Evolutionary conservation across 2,113 vertebrate genomes (phyloP).

Genomic region (Menura novaehollandiae): DNA sequence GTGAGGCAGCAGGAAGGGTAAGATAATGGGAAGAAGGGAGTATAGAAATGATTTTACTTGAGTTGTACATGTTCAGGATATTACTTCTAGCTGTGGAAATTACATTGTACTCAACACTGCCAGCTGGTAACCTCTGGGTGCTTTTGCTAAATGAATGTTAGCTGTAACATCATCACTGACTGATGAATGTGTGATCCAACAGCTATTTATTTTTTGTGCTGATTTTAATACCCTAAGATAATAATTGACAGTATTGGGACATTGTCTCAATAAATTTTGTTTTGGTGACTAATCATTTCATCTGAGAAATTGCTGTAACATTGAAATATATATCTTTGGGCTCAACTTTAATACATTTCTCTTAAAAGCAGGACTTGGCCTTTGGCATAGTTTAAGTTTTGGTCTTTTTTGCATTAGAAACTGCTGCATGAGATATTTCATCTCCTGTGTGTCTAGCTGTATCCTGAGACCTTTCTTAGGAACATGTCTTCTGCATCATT

Average conservation of each 20-base stretch:
- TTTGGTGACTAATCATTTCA: not conserved
- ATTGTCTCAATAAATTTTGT: not conserved
- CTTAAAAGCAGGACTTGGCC: not conserved
- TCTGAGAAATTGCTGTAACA: not conserved
- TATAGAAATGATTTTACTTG: not conserved
- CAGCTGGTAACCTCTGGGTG: not conserved
- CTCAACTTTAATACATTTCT: not conserved
- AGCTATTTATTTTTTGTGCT: not conserved
- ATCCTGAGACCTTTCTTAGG: not conserved
- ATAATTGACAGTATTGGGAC: not conserved
- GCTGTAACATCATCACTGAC: not conserved
- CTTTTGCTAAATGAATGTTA: not conserved
- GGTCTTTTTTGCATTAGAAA: not conserved
- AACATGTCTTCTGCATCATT: not conserved
- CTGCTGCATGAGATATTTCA: not conserved
- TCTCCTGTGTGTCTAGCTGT: not conserved
- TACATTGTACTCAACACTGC: not conserved
- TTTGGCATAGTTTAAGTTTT: slow-evolving; percentile 4
- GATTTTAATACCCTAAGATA: not conserved
- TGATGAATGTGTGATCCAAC: not conserved
- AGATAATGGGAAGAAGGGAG: slow-evolving; percentile 15
- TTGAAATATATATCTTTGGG: not conserved
- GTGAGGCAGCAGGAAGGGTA: not conserved
- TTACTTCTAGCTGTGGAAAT: slow-evolving; percentile 20
- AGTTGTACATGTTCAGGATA: not conserved